phyloP scores from a whole-genome alignment of 2,888 invertebrate species.

The Lycia hirtaria region DNA sequence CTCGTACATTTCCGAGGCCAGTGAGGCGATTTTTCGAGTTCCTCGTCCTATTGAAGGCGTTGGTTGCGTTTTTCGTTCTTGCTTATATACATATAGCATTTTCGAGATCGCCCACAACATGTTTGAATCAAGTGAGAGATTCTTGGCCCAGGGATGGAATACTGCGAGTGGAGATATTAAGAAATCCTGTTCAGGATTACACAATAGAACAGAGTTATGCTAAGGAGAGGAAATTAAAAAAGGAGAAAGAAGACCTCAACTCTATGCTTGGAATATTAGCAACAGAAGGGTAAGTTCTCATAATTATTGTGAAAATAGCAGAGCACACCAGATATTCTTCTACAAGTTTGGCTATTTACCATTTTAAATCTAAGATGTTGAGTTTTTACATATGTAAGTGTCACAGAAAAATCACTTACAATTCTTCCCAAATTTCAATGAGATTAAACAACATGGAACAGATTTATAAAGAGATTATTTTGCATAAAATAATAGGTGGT shows the following conservation, averaged over 20 bases:
- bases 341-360: too few species aligned
- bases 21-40: conserved; percentile 94
- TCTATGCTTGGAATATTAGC: conserved; percentile 87
- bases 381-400: too few species aligned
- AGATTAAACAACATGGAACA: too few species aligned
- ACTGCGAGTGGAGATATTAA: conserved; percentile 94
- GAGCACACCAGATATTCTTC: too few species aligned
- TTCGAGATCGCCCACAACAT: conserved; percentile 96
- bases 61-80: conserved; percentile 93
- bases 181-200: conserved; percentile 90
- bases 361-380: too few species aligned
- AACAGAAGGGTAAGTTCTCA: conserved; percentile 86
- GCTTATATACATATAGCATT: conserved; percentile 98
- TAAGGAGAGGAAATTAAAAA: conserved; percentile 90
- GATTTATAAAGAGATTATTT: too few species aligned
- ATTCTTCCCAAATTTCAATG: too few species aligned
- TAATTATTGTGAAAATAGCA: neutral
- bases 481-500: too few species aligned
- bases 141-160: conserved; percentile 98
- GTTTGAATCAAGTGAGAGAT: conserved; percentile 94
- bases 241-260: conserved; percentile 86
- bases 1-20: conserved; percentile 94
- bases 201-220: conserved; percentile 93
- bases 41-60: conserved; percentile 91
- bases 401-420: too few species aligned